These are phyloP conservation scores for Lithophane socia DNA, from an alignment of 2,888 invertebrate genomes.

Conservation along the genomic window DNA sequence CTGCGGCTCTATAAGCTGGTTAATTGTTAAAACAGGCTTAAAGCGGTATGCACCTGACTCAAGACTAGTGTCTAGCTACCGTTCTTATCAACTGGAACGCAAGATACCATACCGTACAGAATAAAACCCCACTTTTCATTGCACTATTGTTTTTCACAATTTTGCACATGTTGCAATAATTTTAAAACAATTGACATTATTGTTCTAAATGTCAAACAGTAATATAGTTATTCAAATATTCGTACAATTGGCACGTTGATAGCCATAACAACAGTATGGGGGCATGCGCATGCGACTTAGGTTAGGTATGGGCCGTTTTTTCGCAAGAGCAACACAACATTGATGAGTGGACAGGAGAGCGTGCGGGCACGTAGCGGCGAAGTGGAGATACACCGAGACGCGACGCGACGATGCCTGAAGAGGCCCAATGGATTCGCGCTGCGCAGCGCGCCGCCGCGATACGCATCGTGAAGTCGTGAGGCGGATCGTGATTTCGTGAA, in stretches of 20 bases:
- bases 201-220: slow-evolving; percentile 14
- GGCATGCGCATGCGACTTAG: slow-evolving; percentile 13
- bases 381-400: not conserved
- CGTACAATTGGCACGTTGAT: slow-evolving; percentile 33
- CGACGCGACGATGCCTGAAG: too few relatives aligned
- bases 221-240: slow-evolving; percentile 11
- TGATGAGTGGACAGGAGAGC: slow-evolving; percentile 31
- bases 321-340: slow-evolving; percentile 33
- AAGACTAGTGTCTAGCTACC: not conserved
- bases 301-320: slow-evolving; percentile 1
- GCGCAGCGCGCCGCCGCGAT: too few relatives aligned
- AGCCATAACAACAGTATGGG: slow-evolving; percentile 34
- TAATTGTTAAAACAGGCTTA: not conserved
- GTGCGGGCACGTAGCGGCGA: not conserved
- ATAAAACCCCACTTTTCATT: not conserved
- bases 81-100: not conserved
- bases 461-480: too few relatives aligned
- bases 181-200: slow-evolving; percentile 15
- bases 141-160: slow-evolving; percentile 10
- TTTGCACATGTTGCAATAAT: slow-evolving; percentile 11
- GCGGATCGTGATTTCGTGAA: too few relatives aligned
- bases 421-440: too few relatives aligned
- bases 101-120: not conserved
- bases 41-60: not conserved
- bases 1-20: slow-evolving; percentile 3